Evolutionary conservation across 1,140 invertebrate genomes (phyloP).

Genomic region (Teleogryllus occipitalis): DNA sequence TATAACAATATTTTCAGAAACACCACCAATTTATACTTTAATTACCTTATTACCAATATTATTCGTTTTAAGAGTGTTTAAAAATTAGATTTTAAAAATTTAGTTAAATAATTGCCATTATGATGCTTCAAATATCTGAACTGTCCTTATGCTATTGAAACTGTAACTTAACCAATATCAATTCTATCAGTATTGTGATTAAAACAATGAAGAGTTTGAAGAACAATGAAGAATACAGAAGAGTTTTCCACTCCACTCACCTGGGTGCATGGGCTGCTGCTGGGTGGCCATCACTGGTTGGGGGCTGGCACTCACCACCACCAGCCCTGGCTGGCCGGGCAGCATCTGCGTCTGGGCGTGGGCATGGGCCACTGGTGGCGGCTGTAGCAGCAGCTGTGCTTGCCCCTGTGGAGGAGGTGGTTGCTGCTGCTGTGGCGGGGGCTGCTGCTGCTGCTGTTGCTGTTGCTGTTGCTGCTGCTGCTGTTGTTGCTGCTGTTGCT

Average conservation of each 20-base stretch:
- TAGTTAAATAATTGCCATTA: too few relatives aligned
- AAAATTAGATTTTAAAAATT: too few relatives aligned
- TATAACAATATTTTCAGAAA: too few relatives aligned
- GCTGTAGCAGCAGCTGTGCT: constrained; percentile 7
- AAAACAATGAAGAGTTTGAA: too few relatives aligned
- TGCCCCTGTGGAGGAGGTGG: constrained; percentile 8
- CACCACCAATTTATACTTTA: too few relatives aligned
- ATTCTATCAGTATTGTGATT: too few relatives aligned
- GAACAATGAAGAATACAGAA: not conserved
- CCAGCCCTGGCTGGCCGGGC: constrained; percentile 11
- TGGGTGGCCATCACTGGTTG: not conserved
- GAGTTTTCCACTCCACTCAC: not conserved
- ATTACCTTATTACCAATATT: too few relatives aligned
- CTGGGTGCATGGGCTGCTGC: not conserved
- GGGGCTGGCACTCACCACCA: constrained; percentile 16
- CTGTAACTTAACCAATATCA: too few relatives aligned
- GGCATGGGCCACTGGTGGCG: not conserved
- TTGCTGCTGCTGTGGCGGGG: not conserved
- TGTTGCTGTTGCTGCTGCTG: not conserved
- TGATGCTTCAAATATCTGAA: too few relatives aligned
- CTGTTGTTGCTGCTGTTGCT: not conserved
- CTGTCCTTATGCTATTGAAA: too few relatives aligned
- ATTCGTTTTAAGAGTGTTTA: too few relatives aligned
- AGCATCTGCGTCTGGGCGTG: not conserved
- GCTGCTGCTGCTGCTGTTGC: not conserved